phyloP scores from a whole-genome alignment of 2,888 invertebrate species.

The Exephanes ischioxanthus region DNA sequence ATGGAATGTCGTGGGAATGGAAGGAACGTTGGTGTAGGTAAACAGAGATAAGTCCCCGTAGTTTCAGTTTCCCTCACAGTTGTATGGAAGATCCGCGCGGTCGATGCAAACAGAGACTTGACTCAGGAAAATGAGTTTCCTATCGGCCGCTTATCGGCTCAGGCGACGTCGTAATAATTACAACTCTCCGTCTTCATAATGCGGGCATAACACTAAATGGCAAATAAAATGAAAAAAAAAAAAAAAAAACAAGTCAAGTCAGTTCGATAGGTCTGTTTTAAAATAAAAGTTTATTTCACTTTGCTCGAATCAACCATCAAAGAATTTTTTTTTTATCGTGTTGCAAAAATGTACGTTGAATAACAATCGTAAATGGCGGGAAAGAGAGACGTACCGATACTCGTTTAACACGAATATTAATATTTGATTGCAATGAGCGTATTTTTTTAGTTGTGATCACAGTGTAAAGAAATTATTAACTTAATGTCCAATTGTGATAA shows the following conservation, averaged over 20 bases:
- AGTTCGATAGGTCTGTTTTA: not conserved
- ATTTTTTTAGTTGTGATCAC: constrained; percentile 6
- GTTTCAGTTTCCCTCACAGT: not conserved
- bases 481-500: too few relatives aligned
- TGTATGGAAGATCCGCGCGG: not conserved
- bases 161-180: not conserved
- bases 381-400: constrained; percentile 15
- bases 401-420: constrained; percentile 24
- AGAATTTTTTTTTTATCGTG: not conserved
- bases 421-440: not conserved
- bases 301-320: not conserved
- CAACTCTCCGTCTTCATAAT: not conserved
- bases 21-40: constrained; percentile 9
- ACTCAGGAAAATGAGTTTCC: not conserved
- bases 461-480: not conserved
- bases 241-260: too few relatives aligned
- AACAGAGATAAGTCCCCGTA: not conserved
- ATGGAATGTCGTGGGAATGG: constrained; percentile 17
- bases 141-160: not conserved
- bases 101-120: not conserved
- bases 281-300: not conserved
- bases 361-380: constrained; percentile 32
- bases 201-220: too few relatives aligned
- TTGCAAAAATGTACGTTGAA: constrained; percentile 33
- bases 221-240: too few relatives aligned